Evolutionary conservation across 2,888 invertebrate genomes (phyloP).

Genomic region (Bruchidius siliquastri): DNA sequence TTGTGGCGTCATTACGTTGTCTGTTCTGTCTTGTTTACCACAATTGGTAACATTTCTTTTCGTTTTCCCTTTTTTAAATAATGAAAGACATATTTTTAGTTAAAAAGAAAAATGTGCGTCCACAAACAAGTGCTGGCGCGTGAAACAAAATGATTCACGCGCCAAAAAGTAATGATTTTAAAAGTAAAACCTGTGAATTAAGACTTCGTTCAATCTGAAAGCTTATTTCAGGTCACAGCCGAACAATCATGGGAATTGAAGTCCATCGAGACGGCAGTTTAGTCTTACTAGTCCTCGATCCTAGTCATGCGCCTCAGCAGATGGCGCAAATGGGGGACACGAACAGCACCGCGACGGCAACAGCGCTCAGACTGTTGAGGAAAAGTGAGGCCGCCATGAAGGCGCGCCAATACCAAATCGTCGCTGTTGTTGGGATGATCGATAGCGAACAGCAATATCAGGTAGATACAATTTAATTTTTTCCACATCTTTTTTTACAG

Average conservation of each 20-base stretch:
- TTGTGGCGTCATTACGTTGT: too few species aligned
- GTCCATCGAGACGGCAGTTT: slow-evolving; percentile 62
- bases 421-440: slow-evolving; percentile 71
- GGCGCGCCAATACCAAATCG: slow-evolving; percentile 82
- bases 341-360: slow-evolving; percentile 51
- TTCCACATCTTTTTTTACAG: too few species aligned
- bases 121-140: too few species aligned
- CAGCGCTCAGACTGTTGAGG: slow-evolving; percentile 63
- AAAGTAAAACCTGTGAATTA: too few species aligned
- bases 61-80: too few species aligned
- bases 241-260: slow-evolving; percentile 86
- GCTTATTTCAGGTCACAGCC: slow-evolving; percentile 67
- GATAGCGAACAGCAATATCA: slow-evolving; percentile 70
- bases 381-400: slow-evolving; percentile 73
- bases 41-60: too few species aligned
- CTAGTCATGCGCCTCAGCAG: slow-evolving; percentile 77
- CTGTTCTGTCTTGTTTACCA: too few species aligned
- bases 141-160: too few species aligned
- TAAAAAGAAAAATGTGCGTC: too few species aligned
- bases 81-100: too few species aligned
- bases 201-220: too few species aligned
- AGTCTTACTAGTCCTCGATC: slow-evolving; percentile 75
- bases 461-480: slow-evolving; percentile 54
- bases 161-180: too few species aligned
- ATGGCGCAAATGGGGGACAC: slow-evolving; percentile 63